A percentile compares a stretch with the other conserved stretches of the same genome.
phyloP scores from a whole-genome alignment of 2,888 invertebrate species.

The Clepsis dumicolana region DNA sequence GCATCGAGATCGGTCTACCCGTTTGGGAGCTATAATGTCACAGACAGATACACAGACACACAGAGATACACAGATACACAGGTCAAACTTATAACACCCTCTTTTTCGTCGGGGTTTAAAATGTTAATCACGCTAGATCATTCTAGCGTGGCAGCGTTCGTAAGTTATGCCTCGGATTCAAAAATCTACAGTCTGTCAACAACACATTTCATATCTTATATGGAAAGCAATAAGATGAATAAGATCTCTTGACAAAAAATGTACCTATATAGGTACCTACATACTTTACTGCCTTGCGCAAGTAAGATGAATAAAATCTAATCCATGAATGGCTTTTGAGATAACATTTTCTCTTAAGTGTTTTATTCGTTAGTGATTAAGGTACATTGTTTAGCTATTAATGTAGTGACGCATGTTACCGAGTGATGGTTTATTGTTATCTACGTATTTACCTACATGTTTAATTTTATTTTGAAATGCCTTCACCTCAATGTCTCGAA shows the following conservation, averaged over 20 bases:
- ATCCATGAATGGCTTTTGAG: not conserved
- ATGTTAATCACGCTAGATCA: not conserved
- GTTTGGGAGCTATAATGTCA: no score
- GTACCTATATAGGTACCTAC: no score
- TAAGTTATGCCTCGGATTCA: not conserved
- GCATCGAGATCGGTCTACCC: no score
- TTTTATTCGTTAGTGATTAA: constrained; percentile 4
- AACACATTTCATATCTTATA: not conserved
- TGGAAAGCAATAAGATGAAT: not conserved
- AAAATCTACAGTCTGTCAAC: not conserved
- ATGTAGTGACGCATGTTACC: not conserved
- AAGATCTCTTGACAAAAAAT: not conserved
- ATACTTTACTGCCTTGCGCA: not conserved
- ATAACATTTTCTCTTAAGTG: constrained; percentile 9
- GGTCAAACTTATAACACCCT: no score
- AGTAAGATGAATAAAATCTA: not conserved
- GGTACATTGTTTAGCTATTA: not conserved
- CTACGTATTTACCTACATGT: not conserved
- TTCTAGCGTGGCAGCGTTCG: no score
- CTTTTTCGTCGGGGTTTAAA: no score
- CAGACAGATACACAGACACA: no score
- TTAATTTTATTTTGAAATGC: not conserved
- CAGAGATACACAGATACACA: no score
- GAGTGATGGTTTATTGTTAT: not conserved
- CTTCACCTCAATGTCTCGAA: no score